Conservation (phyloP, 2,888 invertebrate species). For the Hermodice carunculata region DNA sequence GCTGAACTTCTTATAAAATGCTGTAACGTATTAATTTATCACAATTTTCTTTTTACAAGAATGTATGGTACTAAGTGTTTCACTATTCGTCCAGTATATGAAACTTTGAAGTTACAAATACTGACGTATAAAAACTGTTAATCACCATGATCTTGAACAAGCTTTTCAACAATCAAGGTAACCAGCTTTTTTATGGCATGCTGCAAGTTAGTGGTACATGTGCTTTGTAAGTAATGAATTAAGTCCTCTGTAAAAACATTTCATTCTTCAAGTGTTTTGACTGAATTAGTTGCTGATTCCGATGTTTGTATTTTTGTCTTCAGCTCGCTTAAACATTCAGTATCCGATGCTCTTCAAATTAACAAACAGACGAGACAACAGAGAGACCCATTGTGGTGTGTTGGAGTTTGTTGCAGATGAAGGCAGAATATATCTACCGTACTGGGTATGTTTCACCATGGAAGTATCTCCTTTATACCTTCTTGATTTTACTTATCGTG, state of each 20-base stretch:
- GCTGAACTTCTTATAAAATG: too few relatives aligned
- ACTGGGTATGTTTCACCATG: constrained; percentile 90
- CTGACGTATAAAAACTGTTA: too few relatives aligned
- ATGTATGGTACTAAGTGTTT: too few relatives aligned
- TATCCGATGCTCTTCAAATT: constrained; percentile 99
- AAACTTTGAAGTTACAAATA: too few relatives aligned
- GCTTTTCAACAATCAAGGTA: too few relatives aligned
- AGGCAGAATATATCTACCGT: constrained; percentile 96
- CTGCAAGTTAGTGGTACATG: not conserved
- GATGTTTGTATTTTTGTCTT: constrained; percentile 66
- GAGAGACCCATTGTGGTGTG: constrained; percentile 95
- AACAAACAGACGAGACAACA: constrained; percentile 82
- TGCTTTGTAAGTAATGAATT: too few relatives aligned
- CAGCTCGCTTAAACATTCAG: constrained; percentile 97
- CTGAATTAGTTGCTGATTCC: not conserved
- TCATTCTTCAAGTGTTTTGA: not conserved
- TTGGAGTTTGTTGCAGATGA: constrained; percentile 99
- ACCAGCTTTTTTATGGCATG: not conserved
- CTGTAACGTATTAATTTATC: too few relatives aligned
- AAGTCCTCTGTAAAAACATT: not conserved
- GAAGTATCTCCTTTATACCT: too few relatives aligned
- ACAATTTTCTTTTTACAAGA: too few relatives aligned
- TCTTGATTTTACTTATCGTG: too few relatives aligned
- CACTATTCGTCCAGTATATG: too few relatives aligned
- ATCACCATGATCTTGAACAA: too few relatives aligned